Evolutionary conservation across 2,797 vertebrate genomes (phyloP), one percentile per base, ranked within the genome.

Genomic region (Dallia pectoralis): DNA sequence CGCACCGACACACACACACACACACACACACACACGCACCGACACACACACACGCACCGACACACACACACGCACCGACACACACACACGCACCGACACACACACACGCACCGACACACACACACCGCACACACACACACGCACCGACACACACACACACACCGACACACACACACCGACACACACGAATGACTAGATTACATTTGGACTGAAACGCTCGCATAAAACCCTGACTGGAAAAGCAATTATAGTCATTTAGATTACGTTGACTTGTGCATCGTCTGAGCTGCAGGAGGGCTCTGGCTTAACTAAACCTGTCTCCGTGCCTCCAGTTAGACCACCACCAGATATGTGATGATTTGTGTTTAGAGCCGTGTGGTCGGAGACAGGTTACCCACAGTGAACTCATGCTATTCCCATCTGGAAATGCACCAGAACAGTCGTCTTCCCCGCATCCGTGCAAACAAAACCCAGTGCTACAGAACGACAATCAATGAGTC

Each of bases 101-200:
- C 61, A 44, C 12, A 44, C 40, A 44, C 40, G 12, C 40, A 44
- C 40, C 7, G 6, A 44, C 40, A 44, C 40, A 44, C 40, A 36
- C 33, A 36, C 33, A 36, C 33, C 3, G 3, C 63, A 19, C 49
- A 40, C 61, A 44, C 12, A n/a, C n/a, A 9, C 53, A 25, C 12
- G n/a, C 53, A 36, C n/a, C 29, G 33, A n/a, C 3, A 8, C 3
- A 44, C 40, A 44, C 40, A 44, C 40, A 44, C 40, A 44, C 40
- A 44, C 40, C 7, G 6, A 44, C 40, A 44, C 40, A 44, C 40
- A 36, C 33, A 36, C 33, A 36, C 33, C 3, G 3, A 36, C 63
- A 19, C 49, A 40, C 61, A 44, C 12, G 14, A n/a, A 71, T 25
- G 69, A 62, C 22, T 22, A 53, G 62, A 65, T 70, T 51, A 69